phyloP scores from a whole-genome alignment of 2,113 vertebrate genomes.

The Chiloscyllium plagiosum region DNA sequence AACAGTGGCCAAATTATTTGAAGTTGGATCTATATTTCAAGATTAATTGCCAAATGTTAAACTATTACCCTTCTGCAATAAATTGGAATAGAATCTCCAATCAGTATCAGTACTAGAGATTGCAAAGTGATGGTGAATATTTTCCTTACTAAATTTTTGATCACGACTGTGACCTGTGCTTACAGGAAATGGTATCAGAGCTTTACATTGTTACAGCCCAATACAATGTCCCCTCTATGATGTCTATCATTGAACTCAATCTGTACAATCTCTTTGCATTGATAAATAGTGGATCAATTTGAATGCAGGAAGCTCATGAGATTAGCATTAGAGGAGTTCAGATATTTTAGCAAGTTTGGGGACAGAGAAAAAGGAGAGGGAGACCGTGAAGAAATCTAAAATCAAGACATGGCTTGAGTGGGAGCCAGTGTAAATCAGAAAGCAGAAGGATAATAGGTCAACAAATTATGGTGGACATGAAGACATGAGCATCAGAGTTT shows the following conservation, averaged over 20 bases:
- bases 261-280: neutral
- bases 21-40: neutral
- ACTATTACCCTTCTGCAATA: neutral
- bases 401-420: neutral
- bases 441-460: neutral
- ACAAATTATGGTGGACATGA: neutral
- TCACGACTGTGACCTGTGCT: neutral
- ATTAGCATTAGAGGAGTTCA: neutral
- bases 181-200: neutral
- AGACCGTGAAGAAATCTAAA: neutral
- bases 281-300: neutral
- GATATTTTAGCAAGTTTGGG: neutral
- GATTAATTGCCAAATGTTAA: neutral
- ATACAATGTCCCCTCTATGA: neutral
- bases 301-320: neutral
- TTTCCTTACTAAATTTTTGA: neutral
- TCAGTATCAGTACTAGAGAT: too few species aligned
- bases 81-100: neutral
- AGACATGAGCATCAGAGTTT: neutral
- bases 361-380: too few species aligned
- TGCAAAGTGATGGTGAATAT: neutral
- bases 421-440: neutral
- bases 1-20: neutral
- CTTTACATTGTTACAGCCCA: neutral
- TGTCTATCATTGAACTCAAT: neutral